Evolutionary conservation across 2,888 invertebrate genomes (phyloP), one percentile per base, ranked within the genome.

Genomic region (Lamproptera curius): DNA sequence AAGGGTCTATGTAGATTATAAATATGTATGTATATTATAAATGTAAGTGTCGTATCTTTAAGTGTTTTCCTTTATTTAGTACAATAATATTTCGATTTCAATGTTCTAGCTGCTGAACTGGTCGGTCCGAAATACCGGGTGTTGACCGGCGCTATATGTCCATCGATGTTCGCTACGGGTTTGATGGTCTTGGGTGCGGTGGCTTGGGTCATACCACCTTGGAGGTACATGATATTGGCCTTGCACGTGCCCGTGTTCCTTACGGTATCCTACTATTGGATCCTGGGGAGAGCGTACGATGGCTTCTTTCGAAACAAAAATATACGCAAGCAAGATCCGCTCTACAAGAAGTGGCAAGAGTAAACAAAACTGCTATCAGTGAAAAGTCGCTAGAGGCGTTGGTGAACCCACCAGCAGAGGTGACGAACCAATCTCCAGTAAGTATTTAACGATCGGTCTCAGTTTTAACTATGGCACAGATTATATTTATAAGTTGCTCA

Each of bases 271-370:
- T 93, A 94, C 66, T 90, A 92, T 57, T 92, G 93, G 91, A 58
- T 93, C n/a, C 58, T 85, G 5, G 73, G 0, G 94, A 94, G 77
- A 94, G 93, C 33, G 88, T 93, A n/a, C 88, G 95, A 52, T 95
- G 95, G 95, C 86, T 95, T 15, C 72, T 94, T 5, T 91, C 92
- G 1, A 92, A 93, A 57, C 88, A 90, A 16, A 89, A 89, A 59
- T 89, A 87, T 49, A 86, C 89, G 1, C 89, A 91, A 57, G 94
- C 93, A 0, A 90, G 89, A 56, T 65, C 61, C 2, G 89, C 92
- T 2, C 71, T 93, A 38, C 81, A 87, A n/a, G 90, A 84, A 56
- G 91, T 93, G 1, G 91, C 93, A 0, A 83, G 70, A 55, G 77
- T 91, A 0, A 94, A 94, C 57, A 89, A 83, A 37, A 87, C 86